phyloP scores from a whole-genome alignment of 2,888 invertebrate species.

The Timema cristinae region DNA sequence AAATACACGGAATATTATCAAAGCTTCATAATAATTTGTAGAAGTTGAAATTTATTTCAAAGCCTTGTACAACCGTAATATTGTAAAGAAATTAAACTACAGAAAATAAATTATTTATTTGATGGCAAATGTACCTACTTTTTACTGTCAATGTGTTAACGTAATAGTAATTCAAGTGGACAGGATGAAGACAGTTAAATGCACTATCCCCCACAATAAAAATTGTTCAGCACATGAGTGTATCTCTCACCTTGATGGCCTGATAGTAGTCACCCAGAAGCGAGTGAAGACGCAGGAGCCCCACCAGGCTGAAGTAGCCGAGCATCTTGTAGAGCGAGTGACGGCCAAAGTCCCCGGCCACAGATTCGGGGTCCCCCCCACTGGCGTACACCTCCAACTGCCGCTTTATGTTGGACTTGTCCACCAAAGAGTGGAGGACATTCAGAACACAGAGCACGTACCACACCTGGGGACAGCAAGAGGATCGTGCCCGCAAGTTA shows the following conservation, averaged over 20 bases:
- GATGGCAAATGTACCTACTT: too few species aligned
- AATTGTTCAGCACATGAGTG: not conserved
- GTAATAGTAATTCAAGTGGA: too few species aligned
- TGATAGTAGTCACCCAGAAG: constrained; percentile 97
- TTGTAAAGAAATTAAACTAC: too few species aligned
- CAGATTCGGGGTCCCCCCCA: constrained; percentile 85
- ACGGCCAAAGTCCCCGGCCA: constrained; percentile 94
- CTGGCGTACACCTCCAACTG: constrained; percentile 86
- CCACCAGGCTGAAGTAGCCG: constrained; percentile 97
- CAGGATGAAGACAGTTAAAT: too few species aligned
- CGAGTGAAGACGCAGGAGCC: constrained; percentile 91
- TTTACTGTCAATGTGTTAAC: too few species aligned
- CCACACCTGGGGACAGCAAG: constrained; percentile 69
- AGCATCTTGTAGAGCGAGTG: constrained; percentile 98
- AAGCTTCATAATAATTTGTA: too few species aligned
- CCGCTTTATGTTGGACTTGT: constrained; percentile 96
- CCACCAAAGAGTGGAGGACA: constrained; percentile 94
- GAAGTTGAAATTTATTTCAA: too few species aligned
- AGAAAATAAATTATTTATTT: too few species aligned
- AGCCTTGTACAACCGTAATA: too few species aligned
- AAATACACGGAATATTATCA: too few species aligned
- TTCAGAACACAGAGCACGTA: constrained; percentile 97
- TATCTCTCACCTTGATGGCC: constrained; percentile 69
- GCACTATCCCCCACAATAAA: too few species aligned
- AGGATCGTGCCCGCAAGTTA: too few species aligned